Evolutionary conservation across 2,113 vertebrate genomes (phyloP), one percentile per base, ranked within the genome.

Genomic region (Amblyornis subalaris): DNA sequence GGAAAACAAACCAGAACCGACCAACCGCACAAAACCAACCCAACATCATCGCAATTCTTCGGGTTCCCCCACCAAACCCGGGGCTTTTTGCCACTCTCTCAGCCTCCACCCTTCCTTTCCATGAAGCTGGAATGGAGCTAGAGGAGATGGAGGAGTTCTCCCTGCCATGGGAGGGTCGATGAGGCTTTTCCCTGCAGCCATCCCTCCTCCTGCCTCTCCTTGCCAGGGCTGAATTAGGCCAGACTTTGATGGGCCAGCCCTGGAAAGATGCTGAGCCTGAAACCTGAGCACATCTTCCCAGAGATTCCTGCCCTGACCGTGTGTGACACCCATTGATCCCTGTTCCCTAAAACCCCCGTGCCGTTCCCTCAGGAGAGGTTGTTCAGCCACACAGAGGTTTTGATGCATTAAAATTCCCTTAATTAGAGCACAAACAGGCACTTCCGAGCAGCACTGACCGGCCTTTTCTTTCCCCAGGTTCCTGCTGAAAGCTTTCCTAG

Each of bases 401-500:
- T 14, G 36, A 42, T 28, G 12, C 28, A 28, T 65, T 44, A 76
- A 64, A 81, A 90, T 88, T 35, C 47, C 74, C 94, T 91, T 95
- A 74, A 94, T 91, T 72, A 33, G 58, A 85, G 61, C 14, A 17
- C 50, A 28, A 44, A 53, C 22, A 70, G 61, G n/a, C n/a, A 53
- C 71, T 96, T 91, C 91, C 42, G 47, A 82, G 40, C 51, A 25
- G 50, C 16, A 38, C 44, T 89, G 77, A 54, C 77, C 66, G 21
- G 57, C 21, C 50, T 95, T 77, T 83, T 85, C 57, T 83, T 88
- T 69, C 73, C 58, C 71, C 85, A 91, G 71, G 5, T 44, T 28
- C 88, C 79, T 75, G 91, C 78, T 93, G 89, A 92, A 83, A 83
- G 69, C 44, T 75, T 58, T 92, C 82, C 58, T 54, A 35, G 60